These are phyloP conservation scores for Ptilodon capucinus DNA, from an alignment of 2,888 invertebrate species.

Conservation along the genomic window DNA sequence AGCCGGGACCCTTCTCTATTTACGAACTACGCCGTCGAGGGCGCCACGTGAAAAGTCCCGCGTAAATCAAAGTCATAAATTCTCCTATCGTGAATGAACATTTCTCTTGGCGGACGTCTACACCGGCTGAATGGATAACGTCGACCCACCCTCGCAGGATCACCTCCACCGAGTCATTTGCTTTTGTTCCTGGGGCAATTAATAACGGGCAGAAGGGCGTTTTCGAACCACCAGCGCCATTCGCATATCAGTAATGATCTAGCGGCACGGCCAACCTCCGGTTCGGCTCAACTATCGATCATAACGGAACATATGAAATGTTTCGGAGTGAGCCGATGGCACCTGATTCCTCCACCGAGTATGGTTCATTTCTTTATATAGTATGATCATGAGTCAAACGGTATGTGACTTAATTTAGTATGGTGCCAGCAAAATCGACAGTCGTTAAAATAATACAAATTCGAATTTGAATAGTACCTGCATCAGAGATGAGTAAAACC, in stretches of 20 bases:
- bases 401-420: too few species aligned
- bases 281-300: conserved; percentile 63
- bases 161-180: conserved; percentile 81
- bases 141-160: conserved; percentile 76
- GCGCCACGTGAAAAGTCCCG: conserved; percentile 72
- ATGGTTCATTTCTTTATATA: not conserved
- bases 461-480: too few species aligned
- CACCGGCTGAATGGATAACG: conserved; percentile 78
- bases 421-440: too few species aligned
- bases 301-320: conserved; percentile 56
- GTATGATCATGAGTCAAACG: too few species aligned
- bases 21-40: conserved; percentile 58
- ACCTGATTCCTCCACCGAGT: not conserved
- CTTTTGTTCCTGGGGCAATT: conserved; percentile 81
- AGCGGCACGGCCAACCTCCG: conserved; percentile 54
- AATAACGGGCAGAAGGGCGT: conserved; percentile 79
- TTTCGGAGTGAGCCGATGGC: conserved; percentile 23
- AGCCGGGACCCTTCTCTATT: conserved; percentile 71
- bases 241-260: conserved; percentile 78
- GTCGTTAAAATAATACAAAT: too few species aligned
- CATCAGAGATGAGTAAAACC: too few species aligned
- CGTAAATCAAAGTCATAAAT: conserved; percentile 82
- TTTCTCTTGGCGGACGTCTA: conserved; percentile 80
- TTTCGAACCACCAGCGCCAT: conserved; percentile 71
- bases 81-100: conserved; percentile 81